phyloP scores from a whole-genome alignment of 2,888 invertebrate species.

The Pyrochroa serraticornis region DNA sequence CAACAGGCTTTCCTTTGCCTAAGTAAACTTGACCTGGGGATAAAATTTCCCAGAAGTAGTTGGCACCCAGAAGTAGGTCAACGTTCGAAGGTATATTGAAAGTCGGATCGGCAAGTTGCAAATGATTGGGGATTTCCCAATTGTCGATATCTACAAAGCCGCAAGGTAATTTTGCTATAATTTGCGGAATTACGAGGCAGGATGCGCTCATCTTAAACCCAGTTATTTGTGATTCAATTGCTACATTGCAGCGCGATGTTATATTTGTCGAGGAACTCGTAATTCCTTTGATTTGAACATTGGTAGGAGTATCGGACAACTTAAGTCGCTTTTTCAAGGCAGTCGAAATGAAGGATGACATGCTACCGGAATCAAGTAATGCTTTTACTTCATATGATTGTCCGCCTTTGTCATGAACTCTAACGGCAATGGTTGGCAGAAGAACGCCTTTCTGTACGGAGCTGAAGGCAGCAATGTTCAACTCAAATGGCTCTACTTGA shows the following conservation, averaged over 20 bases:
- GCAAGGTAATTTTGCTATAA: not conserved
- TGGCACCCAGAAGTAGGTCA: not conserved
- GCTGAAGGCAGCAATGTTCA: not conserved
- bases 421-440: not conserved
- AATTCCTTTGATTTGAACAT: not conserved
- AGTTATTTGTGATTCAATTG: not conserved
- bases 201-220: not conserved
- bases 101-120: not conserved
- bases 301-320: not conserved
- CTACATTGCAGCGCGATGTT: not conserved
- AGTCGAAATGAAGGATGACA: not conserved
- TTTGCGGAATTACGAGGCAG: not conserved
- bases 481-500: not conserved
- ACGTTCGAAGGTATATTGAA: not conserved
- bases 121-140: not conserved
- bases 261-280: not conserved
- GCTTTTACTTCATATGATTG: not conserved
- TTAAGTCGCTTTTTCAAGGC: not conserved
- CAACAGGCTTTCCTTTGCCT: not conserved
- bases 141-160: not conserved
- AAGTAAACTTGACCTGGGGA: not conserved
- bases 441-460: not conserved
- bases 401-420: not conserved
- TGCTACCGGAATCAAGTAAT: conserved; percentile 4
- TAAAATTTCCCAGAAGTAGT: conserved; percentile 1